phyloP scores from a whole-genome alignment of 2,113 vertebrate genomes.

The Shinisaurus crocodilurus region DNA sequence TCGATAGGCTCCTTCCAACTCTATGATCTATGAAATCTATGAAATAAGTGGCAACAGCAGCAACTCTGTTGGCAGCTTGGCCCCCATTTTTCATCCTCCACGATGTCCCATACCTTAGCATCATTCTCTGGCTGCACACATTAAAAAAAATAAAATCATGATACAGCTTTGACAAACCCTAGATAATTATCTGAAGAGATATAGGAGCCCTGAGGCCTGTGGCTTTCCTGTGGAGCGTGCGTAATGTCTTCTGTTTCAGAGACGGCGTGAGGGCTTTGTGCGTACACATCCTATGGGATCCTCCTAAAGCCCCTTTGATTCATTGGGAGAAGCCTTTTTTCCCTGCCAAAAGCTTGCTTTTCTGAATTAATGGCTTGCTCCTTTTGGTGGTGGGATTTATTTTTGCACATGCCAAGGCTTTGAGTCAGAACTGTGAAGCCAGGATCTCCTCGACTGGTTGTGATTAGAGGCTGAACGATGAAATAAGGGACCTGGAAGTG shows the following conservation, averaged over 20 bases:
- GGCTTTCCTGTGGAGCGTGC: neutral
- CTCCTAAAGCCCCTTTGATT: slow-evolving; percentile 26
- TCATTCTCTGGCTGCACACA: slow-evolving; percentile 30
- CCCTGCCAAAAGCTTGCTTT: slow-evolving; percentile 15
- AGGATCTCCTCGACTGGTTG: slow-evolving; percentile 32
- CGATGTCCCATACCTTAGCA: too few relatives aligned
- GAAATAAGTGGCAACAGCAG: too few relatives aligned
- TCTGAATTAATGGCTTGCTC: slow-evolving; percentile 54
- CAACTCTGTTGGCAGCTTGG: too few relatives aligned
- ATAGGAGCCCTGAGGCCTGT: slow-evolving; percentile 57
- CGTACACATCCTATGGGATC: neutral
- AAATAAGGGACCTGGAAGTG: slow-evolving; percentile 50
- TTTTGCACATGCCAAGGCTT: slow-evolving; percentile 38
- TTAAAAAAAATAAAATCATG: neutral
- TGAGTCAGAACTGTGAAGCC: slow-evolving; percentile 58
- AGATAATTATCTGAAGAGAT: slow-evolving; percentile 56
- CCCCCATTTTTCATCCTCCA: too few relatives aligned
- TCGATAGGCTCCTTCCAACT: too few relatives aligned
- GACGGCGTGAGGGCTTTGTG: neutral
- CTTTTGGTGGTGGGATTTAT: slow-evolving; percentile 28
- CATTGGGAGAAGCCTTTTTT: slow-evolving; percentile 30
- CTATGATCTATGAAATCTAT: too few relatives aligned
- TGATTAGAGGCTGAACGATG: slow-evolving; percentile 54
- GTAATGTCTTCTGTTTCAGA: slow-evolving; percentile 29
- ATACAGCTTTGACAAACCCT: slow-evolving; percentile 49